Conservation (phyloP, 2,888 invertebrate species). For the Epinotia demarniana region DNA sequence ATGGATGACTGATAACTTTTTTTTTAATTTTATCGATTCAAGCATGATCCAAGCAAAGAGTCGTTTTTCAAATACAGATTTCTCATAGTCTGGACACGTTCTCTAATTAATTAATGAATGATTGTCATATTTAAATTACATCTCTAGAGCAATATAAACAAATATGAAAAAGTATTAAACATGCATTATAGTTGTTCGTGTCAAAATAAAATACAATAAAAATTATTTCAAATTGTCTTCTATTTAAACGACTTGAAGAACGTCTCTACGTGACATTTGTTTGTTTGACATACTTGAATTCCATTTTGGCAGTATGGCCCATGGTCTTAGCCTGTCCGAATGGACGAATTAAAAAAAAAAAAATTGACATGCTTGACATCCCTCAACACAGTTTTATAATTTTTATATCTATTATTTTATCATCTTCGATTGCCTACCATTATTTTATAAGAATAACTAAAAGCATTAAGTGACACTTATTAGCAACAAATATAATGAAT, state of each 20-base stretch:
- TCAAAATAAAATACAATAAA: neutral
- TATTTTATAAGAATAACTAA: conserved; percentile 6
- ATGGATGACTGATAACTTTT: conserved; percentile 2
- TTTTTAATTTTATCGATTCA: conserved; percentile 26
- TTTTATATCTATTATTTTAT: neutral
- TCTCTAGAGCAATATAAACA: too few species aligned
- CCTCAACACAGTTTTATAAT: neutral
- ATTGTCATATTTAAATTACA: too few species aligned
- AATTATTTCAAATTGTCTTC: too few species aligned
- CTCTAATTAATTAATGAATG: too few species aligned
- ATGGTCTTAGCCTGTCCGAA: too few species aligned
- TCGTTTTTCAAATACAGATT: too few species aligned
- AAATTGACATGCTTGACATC: conserved; percentile 24
- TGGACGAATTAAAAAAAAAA: too few species aligned
- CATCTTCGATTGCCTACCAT: conserved; percentile 22
- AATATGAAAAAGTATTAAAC: too few species aligned
- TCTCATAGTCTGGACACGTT: too few species aligned
- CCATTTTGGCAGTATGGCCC: too few species aligned
- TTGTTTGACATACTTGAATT: conserved; percentile 29
- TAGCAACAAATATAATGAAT: neutral
- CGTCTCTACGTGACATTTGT: conserved; percentile 10
- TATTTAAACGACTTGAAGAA: neutral
- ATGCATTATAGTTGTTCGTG: too few species aligned
- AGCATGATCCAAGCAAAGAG: neutral
- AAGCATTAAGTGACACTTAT: neutral